Evolutionary conservation across 2,888 invertebrate genomes (phyloP), one percentile per base, ranked within the genome.

Genomic region (Ligdia adustata): DNA sequence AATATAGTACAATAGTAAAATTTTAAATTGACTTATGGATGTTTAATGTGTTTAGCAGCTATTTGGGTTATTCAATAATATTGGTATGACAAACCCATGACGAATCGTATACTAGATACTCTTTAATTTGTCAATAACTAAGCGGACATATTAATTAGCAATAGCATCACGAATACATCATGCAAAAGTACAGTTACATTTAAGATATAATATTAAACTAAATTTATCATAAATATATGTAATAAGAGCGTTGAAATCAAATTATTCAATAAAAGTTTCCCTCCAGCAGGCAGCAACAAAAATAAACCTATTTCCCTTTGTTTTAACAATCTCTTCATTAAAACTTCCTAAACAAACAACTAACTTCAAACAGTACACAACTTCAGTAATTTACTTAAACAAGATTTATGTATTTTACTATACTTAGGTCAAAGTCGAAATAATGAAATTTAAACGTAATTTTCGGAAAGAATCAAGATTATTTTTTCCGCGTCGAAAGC

Each of bases 391-490:
- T 52, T 60, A 52, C 46, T 28, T 41, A 48, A 61, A 58, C 40
- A 64, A 64, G 64, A 74, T 72, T 75, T 66, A 70, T 70, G 48
- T 56, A 62, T 62, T 56, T 51, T 48, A 35, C 50, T 38, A 62
- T 65, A n/a, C n/a, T n/a, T n/a, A 72, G 62, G 63, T 69, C 62
- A 69, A 67, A 64, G 41, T 50, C 48, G 27, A 64, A 69, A 70
- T 43, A 49, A 49, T 64, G 53, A 63, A 73, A 72, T 59, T 62
- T 57, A 46, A 51, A 61, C 61, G 35, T 64, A 65, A 74, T 68
- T 69, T 66, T 57, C n/a, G 48, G 56, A 53, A 72, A 78, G 79
- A 75, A 79, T 75, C 79, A 82, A 82, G 64, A 69, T 64, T 60
- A 57, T 72, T 63, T 63, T 70, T 70, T 72, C 58, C 66, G 59